These are phyloP conservation scores for Vulpes vulpes DNA, from an alignment of 2,113 vertebrate genomes.

Conservation along the genomic window DNA sequence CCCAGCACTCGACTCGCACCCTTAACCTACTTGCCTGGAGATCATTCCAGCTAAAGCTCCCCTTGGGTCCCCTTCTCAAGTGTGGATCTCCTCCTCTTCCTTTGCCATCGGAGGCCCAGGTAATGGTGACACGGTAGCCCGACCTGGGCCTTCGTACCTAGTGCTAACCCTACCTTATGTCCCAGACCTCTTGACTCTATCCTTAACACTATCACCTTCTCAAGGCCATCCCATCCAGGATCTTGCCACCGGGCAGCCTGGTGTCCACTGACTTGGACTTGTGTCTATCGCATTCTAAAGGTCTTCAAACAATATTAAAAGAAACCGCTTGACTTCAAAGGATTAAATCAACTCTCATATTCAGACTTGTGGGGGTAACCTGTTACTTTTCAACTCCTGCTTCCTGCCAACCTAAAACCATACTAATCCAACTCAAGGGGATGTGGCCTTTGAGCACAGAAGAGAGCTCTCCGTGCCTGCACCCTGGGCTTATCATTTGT, in stretches of 20 bases:
- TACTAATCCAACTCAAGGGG: not conserved
- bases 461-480: not conserved
- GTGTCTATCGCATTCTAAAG: slow-evolving; percentile 17
- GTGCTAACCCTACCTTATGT: not conserved
- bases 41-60: slow-evolving; percentile 32
- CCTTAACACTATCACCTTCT: not conserved
- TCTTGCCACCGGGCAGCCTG: not conserved
- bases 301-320: slow-evolving; percentile 34
- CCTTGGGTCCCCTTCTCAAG: not conserved
- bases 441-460: fast-evolving
- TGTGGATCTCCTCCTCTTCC: slow-evolving; percentile 16
- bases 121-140: not conserved
- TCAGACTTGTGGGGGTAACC: slow-evolving; percentile 6
- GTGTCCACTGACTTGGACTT: not conserved
- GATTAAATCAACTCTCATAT: not conserved
- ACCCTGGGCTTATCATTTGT: not conserved
- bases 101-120: not conserved
- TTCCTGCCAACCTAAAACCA: fast-evolving
- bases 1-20: not conserved
- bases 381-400: not conserved
- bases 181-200: not conserved
- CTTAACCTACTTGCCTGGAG: slow-evolving; percentile 1
- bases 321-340: not conserved
- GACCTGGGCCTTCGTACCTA: not conserved
- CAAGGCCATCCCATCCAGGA: not conserved